Base-by-base conservation (phyloP, 1,140 invertebrate species). In the Philotrypesis tridentata region DNA sequence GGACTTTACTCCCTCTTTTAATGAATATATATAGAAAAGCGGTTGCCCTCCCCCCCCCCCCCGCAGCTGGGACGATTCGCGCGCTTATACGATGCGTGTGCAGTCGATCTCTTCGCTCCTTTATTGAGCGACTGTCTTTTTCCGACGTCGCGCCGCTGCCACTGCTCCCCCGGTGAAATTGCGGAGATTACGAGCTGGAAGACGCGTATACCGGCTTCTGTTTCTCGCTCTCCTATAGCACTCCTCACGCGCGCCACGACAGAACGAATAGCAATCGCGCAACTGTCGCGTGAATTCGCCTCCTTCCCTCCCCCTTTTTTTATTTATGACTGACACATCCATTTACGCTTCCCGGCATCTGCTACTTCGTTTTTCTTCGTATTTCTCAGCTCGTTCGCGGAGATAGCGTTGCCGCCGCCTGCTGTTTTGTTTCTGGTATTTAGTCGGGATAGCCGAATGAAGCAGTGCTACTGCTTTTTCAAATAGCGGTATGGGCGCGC, bases 11-110 rank as follows among this genome's bases (percentile, higher is more conserved):
- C 31, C 33, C 29, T n/a, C n/a, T 70, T 79, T 83, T 83, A 83
- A 83, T 83, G 82, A 83, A 83, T 83, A 74, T 61, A 60, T 79
- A 74, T n/a, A n/a, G n/a, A n/a, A n/a, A 83, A 79, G 31, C 65
- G 71, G 71, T 27, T 72, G 25, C 33, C 60, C 79, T 71, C 65
- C n/a, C n/a, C n/a, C n/a, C n/a, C n/a, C n/a, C n/a, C n/a, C n/a
- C n/a, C n/a, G n/a, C 79, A 80, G 79, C 33, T 74, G 70, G 33
- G 9, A 37, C 71, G 61, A 80, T 48, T 67, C 40, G 55, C 11
- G 1, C 1, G 77, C 21, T 14, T 75, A 2, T 60, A 5, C 27
- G 37, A 4, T 17, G 37, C 25, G 70, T 12, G 40, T 43, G 40
- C 1, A 5, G 40, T 17, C 48, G 3, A 55, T 17, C 48, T 55